These are phyloP conservation scores for Spea bombifrons DNA, from an alignment of 2,113 vertebrate species.

Conservation along the genomic window DNA sequence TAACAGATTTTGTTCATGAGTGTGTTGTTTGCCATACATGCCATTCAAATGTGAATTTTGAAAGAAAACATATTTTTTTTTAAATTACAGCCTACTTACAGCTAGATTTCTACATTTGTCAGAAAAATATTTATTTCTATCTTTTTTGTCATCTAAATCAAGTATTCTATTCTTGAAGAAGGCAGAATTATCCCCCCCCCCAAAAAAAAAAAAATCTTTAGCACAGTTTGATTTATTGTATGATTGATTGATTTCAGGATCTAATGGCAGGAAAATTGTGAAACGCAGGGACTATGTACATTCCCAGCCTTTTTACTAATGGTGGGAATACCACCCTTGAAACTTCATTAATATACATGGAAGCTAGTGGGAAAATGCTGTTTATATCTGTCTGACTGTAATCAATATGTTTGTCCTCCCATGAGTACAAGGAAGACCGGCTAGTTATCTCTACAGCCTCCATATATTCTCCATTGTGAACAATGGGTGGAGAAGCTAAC, in stretches of 20 bases:
- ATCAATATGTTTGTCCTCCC: constrained; percentile 29
- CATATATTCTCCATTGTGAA: constrained; percentile 29
- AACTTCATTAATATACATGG: constrained; percentile 27
- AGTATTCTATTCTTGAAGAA: no score
- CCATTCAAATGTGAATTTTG: no score
- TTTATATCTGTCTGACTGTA: constrained; percentile 17
- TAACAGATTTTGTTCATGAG: no score
- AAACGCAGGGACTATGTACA: background rate
- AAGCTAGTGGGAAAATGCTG: constrained; percentile 28
- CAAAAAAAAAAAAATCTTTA: no score
- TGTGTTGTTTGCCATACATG: no score
- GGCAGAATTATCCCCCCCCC: no score
- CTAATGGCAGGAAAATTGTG: background rate
- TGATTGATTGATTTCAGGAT: background rate
- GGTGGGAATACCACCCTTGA: constrained; percentile 2
- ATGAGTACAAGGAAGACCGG: background rate
- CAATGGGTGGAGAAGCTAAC: constrained; percentile 32
- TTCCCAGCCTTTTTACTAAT: constrained; percentile 10
- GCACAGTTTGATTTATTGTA: background rate
- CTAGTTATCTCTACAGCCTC: constrained; percentile 36
- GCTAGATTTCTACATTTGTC: no score
- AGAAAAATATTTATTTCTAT: no score
- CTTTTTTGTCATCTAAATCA: no score
- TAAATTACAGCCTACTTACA: no score
- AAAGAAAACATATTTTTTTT: no score